Base-by-base conservation (phyloP, 2,888 invertebrate genomes). In the Metopia argyrocephala region DNA sequence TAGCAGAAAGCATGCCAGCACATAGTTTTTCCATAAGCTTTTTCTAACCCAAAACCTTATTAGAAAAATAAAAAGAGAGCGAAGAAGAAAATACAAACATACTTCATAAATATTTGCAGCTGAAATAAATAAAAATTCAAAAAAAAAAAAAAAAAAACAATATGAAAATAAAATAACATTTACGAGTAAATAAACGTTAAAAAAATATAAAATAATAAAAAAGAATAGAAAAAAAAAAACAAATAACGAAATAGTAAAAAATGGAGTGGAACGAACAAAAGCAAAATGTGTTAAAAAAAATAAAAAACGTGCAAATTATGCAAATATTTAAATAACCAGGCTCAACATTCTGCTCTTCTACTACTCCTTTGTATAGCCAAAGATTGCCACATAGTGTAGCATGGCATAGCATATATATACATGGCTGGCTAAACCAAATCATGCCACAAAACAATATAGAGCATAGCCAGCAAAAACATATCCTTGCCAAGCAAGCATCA, bases 231-330 rank as follows among this genome's bases (percentile, higher is more conserved):
- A 52, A 25, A 46, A 54, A 46, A 25, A 46, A 38, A 45, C 15
- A 2, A 78, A 59, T 59, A 81, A 79, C 56, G 66, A 48, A 54
- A 52, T 9, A 82, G 83, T 76, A 85, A 83, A 46, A 15, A 45
- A 25, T 45, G 5, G 9, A 45, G 3, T 61, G 18, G 59, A 45
- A 27, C 25, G 38, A 28, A 31, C 20, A 31, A 12, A 5, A 25
- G n/a, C 12, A 21, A 20, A 6, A 65, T 82, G 84, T 81, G 64
- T 83, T 84, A 83, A 86, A 85, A 85, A 87, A 86, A 85, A 82
- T 82, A 85, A 78, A 83, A 84, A 84, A 88, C 87, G 87, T 87
- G 87, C 85, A 83, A 85, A 85, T 86, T 88, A 87, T 86, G 88
- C 87, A 87, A 87, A 87, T 87, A 87, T 87, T 87, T 86, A 83